Evolutionary conservation across 2,113 vertebrate species (phyloP).

Genomic region (Stegastes partitus): DNA sequence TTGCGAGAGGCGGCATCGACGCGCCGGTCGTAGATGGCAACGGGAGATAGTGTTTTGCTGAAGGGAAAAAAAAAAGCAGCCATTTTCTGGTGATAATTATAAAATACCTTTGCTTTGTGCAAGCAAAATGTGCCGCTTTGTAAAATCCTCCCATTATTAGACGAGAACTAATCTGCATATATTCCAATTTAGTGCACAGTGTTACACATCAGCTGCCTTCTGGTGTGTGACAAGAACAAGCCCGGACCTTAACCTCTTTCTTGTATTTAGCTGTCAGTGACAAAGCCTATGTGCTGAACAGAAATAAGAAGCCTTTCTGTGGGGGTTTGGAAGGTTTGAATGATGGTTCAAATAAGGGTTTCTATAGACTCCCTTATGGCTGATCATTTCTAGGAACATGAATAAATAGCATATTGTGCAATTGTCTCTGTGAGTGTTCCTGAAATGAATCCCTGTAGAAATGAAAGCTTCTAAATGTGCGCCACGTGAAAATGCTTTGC

Average conservation of each 20-base stretch:
- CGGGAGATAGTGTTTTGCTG: not conserved
- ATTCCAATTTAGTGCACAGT: constrained; percentile 65
- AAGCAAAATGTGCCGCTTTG: constrained; percentile 35
- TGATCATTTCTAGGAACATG: constrained; percentile 48
- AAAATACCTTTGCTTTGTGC: not conserved
- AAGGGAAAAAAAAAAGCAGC: not conserved
- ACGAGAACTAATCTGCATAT: constrained; percentile 71
- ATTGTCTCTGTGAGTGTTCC: not conserved
- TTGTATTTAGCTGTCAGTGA: constrained; percentile 65
- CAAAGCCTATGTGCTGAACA: constrained; percentile 48
- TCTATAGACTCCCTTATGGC: constrained; percentile 38
- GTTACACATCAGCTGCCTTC: constrained; percentile 73
- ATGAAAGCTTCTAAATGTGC: not conserved
- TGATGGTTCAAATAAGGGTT: constrained; percentile 47
- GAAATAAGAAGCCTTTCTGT: constrained; percentile 45
- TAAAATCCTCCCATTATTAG: constrained; percentile 22
- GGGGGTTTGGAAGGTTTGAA: constrained; percentile 36
- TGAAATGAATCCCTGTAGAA: constrained; percentile 14
- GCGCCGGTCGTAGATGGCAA: not conserved
- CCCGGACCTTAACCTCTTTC: constrained; percentile 57
- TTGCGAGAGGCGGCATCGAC: not conserved
- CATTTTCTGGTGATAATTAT: not conserved
- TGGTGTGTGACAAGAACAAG: constrained; percentile 73
- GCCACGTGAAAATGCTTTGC: not conserved
- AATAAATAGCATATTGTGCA: constrained; percentile 49